Base-by-base conservation (phyloP, 2,888 invertebrate genomes). In the Resseliella maxima region DNA sequence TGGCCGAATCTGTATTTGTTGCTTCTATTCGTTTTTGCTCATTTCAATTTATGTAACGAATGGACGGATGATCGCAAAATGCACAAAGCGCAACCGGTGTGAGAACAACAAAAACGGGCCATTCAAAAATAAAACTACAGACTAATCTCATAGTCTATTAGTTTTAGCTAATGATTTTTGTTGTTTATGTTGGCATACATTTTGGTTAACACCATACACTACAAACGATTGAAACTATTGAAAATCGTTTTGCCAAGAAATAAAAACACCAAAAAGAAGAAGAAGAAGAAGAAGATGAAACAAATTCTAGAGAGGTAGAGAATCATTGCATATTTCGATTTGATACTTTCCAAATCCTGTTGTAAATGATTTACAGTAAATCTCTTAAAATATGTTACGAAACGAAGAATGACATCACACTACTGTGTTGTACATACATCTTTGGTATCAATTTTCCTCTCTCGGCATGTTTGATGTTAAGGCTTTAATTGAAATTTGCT, bases 401-500 rank as follows among this genome's bases (percentile, higher is more conserved):
- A 5, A 18, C 46, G 31, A 31, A 15, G 35, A 72, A 72, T 72
- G 72, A n/a, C 72, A 72, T 72, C 72, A 35, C 72, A 72, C 31
- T 31, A 31, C 72, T n/a, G n/a, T n/a, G n/a, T n/a, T n/a, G n/a
- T n/a, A 35, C 31, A 8, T 72, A 35, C 6, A 31, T 72, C 72
- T 31, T 2, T 72, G 50, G 72, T 72, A 72, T 72, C 72, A 72
- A 72, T 18, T 72, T 72, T 72, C 72, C 10, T 31, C n/a, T 72
- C 15, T 59, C 72, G 72, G 72, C n/a, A 0, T n/a, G 31, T 72
- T 72, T 72, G 72, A 72, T 31, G 72, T 15, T n/a, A 6, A 6
- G n/a, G 59, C 72, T 31, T n/a, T 72, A 72, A 72, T 72, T 72
- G 72, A 72, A 72, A 72, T 72, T 21, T 72, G 72, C 31, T 72